Base-by-base conservation (phyloP, 2,113 vertebrate species). In the Ceratotherium simum region DNA sequence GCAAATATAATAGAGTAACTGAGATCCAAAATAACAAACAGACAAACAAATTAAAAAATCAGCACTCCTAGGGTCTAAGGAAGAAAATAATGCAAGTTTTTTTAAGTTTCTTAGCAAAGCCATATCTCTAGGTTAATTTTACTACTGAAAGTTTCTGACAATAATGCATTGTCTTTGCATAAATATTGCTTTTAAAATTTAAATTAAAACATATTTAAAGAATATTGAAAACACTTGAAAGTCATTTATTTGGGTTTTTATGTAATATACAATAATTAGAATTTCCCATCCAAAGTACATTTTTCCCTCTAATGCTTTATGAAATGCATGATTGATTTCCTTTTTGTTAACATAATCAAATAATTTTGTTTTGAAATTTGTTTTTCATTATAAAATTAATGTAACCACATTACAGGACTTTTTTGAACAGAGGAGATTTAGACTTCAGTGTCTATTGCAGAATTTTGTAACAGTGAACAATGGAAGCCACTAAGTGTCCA, bases 281-380 rank as follows among this genome's bases (percentile, higher is more conserved):
- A 46, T 93, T 89, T 93, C 82, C 16, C 81, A 9, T 48, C 79
- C 36, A 69, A 96, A 92, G 64, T 51, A 11, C 0, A 72, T 94
- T 96, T 83, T 79, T n/a, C 17, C 69, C 96, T 95, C 60, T 91
- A 20, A 75, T 83, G 4, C 4, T 96, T 72, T 17, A 48, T 75
- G 82, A 33, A 85, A 92, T 58, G 2, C n/a, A 83, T 25, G 54
- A 18, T 80, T 62, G 10, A 92, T 81, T 58, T 92, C 51, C 62
- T 65, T 82, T 86, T 46, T 75, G 62, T 64, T 75, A 80, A 92
- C 54, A 87, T 73, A 58, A 95, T 89, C 39, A 80, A 64, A 80
- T 73, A 60, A 51, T 93, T 92, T 90, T 84, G 69, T 79, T 91
- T 75, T 80, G 21, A 96, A 95, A 73, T 83, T 39, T 81, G 80